These are phyloP conservation scores for Scaeva pyrastri DNA, from an alignment of 2,888 invertebrate genomes.

Conservation along the genomic window DNA sequence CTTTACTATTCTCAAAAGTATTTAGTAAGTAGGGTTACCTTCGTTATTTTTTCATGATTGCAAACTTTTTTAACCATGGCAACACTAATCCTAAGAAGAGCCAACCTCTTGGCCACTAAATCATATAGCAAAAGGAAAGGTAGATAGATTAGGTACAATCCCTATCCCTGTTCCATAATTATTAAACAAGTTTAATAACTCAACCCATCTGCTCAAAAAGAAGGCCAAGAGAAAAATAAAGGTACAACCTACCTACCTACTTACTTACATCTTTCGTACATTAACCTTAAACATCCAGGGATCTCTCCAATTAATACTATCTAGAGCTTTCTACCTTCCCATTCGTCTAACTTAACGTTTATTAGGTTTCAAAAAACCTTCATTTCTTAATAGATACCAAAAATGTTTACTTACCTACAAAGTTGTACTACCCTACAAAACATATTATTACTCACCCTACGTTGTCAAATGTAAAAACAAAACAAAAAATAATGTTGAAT, in stretches of 20 bases:
- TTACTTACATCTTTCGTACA: background rate
- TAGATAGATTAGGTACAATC: no score
- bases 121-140: no score
- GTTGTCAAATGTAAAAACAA: background rate
- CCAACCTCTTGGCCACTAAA: no score
- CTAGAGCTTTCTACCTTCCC: background rate
- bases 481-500: no score
- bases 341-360: background rate
- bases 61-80: no score
- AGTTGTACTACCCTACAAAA: slow-evolving; percentile 27
- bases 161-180: no score
- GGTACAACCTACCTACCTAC: no score
- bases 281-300: background rate
- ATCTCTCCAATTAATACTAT: background rate
- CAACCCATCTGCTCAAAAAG: background rate
- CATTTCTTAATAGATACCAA: background rate
- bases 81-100: no score
- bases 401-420: background rate
- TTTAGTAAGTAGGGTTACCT: no score
- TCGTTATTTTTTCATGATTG: no score
- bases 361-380: background rate
- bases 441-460: slow-evolving; percentile 29
- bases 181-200: no score
- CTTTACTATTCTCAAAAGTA: no score
- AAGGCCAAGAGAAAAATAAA: background rate